A percentile compares a stretch with the other conserved stretches of the same genome.
phyloP scores from a whole-genome alignment of 2,888 invertebrate species.

The Brenthis daphne region DNA sequence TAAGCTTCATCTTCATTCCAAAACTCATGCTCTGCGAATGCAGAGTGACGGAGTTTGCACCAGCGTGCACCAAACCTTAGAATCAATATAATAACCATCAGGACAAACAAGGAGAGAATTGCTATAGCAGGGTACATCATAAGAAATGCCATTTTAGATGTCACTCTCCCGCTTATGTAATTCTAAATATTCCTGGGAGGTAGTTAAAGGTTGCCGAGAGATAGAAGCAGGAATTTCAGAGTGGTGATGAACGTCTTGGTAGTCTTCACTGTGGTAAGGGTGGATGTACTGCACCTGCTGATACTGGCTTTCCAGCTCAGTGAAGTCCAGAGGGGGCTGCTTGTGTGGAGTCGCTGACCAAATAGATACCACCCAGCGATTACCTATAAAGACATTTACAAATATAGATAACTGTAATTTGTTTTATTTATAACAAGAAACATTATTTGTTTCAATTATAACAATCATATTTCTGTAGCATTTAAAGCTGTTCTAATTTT shows the following conservation, averaged over 20 bases:
- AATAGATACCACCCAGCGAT: constrained; percentile 91
- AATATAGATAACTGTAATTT: background rate
- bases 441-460: too few relatives aligned
- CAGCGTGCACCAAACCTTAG: constrained; percentile 88
- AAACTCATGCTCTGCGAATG: constrained; percentile 84
- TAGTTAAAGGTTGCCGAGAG: constrained; percentile 68
- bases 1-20: constrained; percentile 85
- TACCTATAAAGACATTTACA: constrained; percentile 73
- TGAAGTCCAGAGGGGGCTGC: constrained; percentile 90
- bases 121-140: constrained; percentile 90
- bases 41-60: constrained; percentile 86
- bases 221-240: constrained; percentile 59
- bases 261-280: constrained; percentile 56
- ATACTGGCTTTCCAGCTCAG: constrained; percentile 84
- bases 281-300: constrained; percentile 60
- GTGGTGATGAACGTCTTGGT: constrained; percentile 53
- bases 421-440: background rate
- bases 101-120: constrained; percentile 86
- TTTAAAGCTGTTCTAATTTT: background rate
- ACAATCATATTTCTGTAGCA: background rate
- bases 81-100: constrained; percentile 88
- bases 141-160: constrained; percentile 88
- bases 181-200: constrained; percentile 82
- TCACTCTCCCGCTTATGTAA: constrained; percentile 91
- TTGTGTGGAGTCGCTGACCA: constrained; percentile 93